Evolutionary conservation across 2,113 vertebrate genomes (phyloP), one percentile per base, ranked within the genome.

Genomic region (Aix galericulata): DNA sequence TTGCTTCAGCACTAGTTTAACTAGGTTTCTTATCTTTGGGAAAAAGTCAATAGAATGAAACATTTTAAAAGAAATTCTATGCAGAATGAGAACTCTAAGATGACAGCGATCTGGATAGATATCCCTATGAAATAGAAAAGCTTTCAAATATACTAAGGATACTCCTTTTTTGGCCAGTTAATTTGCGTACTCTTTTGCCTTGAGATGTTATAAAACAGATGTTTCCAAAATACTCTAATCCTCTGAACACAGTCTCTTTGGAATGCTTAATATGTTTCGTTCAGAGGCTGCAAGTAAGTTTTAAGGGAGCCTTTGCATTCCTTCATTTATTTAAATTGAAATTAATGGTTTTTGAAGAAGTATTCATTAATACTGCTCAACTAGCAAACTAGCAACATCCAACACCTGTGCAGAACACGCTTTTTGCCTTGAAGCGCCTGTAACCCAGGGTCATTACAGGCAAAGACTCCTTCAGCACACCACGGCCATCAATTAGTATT

Each of bases 341-440:
- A 25, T 1, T 20, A 34, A 36, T 17, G 23, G 0, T 2, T 18
- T 63, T 50, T 31, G 3, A 10, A 11, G 13, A 48, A 27, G 1
- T 6, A 4, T 16, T 25, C 3, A 18, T 5, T 20, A 48, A 18
- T 5, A 5, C 2, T 17, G 13, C 22, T 76, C n/a, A 8, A 2
- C 3, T 4, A 55, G 42, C 27, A 56, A 81, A 48, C 1, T 16
- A 38, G 8, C 8, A 15, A 66, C 0, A 0, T 36, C 38, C 44
- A 74, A 86, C 59, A 17, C 27, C 7, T 7, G 58, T 15, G 53
- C 6, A 17, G 42, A 50, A 1, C 15, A 17, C 5, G 9, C 13
- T 58, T 73, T 25, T 2, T 53, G 52, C 48, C 34, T 25, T 9
- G 9, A 52, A 26, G 25, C 2, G 38, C 55, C 22, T 77, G 52